Evolutionary conservation across 2,888 invertebrate genomes (phyloP), one percentile per base, ranked within the genome.

Genomic region (Meloe dianella): DNA sequence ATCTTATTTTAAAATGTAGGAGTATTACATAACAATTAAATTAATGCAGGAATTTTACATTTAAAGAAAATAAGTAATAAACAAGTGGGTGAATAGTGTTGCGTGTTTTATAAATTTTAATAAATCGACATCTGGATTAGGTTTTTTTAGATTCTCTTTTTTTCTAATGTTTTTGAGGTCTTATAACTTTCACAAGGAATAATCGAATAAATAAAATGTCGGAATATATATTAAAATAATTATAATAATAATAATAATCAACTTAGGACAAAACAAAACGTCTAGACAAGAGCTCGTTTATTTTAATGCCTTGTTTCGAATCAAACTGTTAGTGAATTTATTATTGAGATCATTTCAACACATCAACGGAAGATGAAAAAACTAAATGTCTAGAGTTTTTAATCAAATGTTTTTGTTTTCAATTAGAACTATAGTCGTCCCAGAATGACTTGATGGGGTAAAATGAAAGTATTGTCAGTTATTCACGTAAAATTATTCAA

Each of bases 1-100:
- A 17, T 17, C 17, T 41, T 41, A 41, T 20, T 47, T 47, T 47
- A 20, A 20, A 47, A 20, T 41, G 2, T 32, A 32, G 3, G n/a
- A n/a, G 4, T 47, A 20, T 47, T 47, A 47, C 10, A 47, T 47
- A 47, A 47, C 20, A 10, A 47, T 47, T 9, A 47, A 47, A 20
- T 47, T 47, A 47, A 47, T 47, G 47, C 20, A 47, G 20, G 47
- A 47, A 47, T 47, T 47, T 47, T 47, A 20, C 41, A n/a, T 38
- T 41, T 47, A 20, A 17, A 41, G 5, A 41, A n/a, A 41, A 41
- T 7, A 12, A 35, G 12, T 12, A 8, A 4, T 47, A 47, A 20
- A 47, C 9, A 47, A 47, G 47, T 47, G 47, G 47, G 47, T 20
- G 47, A 47, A 47, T 47, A 9, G 2, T 20, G 47, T 47, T 47